These are phyloP conservation scores for Cardiocondyla obscurior DNA, from an alignment of 1,140 invertebrate species.

Conservation along the genomic window DNA sequence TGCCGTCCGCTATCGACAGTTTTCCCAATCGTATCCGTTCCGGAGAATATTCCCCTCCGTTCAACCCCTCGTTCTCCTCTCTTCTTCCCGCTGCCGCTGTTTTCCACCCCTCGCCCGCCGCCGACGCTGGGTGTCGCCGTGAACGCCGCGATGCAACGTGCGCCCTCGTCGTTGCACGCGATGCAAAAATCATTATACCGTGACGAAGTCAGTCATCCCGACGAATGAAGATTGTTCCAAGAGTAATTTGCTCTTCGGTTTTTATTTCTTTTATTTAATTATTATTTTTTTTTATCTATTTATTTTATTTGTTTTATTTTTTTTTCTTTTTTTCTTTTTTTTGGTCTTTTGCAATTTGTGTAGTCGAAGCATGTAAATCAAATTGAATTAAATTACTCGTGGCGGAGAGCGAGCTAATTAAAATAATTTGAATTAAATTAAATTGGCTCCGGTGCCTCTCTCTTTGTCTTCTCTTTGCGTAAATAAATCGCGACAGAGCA, in stretches of 20 bases:
- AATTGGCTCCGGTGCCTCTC: background rate
- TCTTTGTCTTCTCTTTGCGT: background rate
- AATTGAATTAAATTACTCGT: background rate
- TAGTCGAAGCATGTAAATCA: background rate
- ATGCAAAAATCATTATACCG: constrained; percentile 43
- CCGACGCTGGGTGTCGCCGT: constrained; percentile 42
- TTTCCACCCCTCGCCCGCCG: background rate
- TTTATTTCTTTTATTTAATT: no score
- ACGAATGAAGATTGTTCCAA: background rate
- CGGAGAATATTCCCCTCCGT: constrained; percentile 23
- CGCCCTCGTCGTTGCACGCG: constrained; percentile 1
- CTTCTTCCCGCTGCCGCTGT: background rate
- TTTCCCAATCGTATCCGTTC: constrained; percentile 58
- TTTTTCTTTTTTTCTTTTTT: background rate
- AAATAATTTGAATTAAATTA: background rate
- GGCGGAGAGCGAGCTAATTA: background rate
- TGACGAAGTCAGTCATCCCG: background rate
- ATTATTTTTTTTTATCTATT: no score
- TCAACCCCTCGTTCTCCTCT: background rate
- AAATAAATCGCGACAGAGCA: background rate
- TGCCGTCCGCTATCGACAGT: constrained; percentile 51
- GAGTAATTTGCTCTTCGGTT: no score
- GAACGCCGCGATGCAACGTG: constrained; percentile 32
- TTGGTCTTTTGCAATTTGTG: background rate
- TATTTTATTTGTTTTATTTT: no score